phyloP scores from a whole-genome alignment of 2,888 invertebrate genomes.

The Ectemnius cavifrons region DNA sequence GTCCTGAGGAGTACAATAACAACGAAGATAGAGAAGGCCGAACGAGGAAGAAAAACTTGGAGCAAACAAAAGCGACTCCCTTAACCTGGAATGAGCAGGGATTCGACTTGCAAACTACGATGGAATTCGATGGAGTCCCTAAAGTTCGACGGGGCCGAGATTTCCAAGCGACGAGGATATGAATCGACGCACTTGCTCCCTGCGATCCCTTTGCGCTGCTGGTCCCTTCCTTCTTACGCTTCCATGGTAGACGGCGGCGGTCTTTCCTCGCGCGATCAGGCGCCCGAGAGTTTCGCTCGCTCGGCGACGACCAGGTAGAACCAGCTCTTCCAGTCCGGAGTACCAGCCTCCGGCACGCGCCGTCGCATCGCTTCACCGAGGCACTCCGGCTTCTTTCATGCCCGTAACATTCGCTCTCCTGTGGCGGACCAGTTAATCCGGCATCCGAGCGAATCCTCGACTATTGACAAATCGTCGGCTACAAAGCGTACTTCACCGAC shows the following conservation, averaged over 20 bases:
- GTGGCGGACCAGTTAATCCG: constrained; percentile 47
- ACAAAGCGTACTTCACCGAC: constrained; percentile 58
- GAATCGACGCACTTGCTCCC: no score
- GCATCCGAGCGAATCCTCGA: constrained; percentile 43
- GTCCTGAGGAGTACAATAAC: no score
- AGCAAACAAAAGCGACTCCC: no score
- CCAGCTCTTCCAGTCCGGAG: constrained; percentile 41
- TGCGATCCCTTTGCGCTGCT: not conserved
- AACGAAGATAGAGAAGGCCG: no score
- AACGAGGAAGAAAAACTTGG: no score
- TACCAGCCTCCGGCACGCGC: constrained; percentile 37
- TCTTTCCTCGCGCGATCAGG: constrained; percentile 30
- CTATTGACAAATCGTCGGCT: constrained; percentile 61
- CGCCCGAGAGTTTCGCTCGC: constrained; percentile 36
- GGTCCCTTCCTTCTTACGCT: not conserved
- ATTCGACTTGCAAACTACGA: no score
- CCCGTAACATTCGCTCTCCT: constrained; percentile 18
- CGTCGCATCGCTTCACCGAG: constrained; percentile 47
- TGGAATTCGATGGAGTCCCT: not conserved
- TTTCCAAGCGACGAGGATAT: no score
- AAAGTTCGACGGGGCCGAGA: not conserved
- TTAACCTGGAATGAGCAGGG: no score
- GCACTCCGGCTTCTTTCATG: constrained; percentile 18
- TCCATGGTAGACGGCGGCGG: not conserved
- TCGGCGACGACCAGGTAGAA: constrained; percentile 18